Conservation (phyloP, 2,797 vertebrate species). For the Sphenodon punctatus region DNA sequence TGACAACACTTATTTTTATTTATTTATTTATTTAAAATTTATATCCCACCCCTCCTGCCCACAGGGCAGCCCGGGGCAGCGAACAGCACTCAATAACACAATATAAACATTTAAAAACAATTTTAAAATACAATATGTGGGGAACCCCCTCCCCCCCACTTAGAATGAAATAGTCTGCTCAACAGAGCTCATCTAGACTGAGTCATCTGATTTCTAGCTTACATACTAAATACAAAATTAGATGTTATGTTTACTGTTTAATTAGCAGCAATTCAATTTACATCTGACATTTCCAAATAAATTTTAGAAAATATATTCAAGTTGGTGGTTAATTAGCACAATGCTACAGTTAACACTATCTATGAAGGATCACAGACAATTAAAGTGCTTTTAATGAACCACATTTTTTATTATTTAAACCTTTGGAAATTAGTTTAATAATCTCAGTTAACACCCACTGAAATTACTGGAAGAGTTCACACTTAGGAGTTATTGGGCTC, state of each 20-base stretch:
- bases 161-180: neutral
- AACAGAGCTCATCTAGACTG: neutral
- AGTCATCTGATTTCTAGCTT: neutral
- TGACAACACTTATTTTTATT: no score
- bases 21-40: no score
- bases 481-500: no score
- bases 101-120: no score
- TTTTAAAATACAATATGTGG: no score
- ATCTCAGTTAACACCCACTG: no score
- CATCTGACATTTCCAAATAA: neutral
- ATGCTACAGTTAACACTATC: neutral
- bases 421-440: no score
- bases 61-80: no score
- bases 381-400: neutral
- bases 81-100: no score
- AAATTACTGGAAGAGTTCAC: no score
- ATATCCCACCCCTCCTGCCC: no score
- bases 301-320: neutral
- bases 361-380: neutral
- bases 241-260: constrained; percentile 13
- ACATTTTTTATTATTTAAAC: neutral
- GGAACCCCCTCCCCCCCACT: no score
- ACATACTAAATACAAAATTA: neutral
- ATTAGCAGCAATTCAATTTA: neutral
- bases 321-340: neutral